These are phyloP conservation scores for Meiosimyza decipiens DNA, from an alignment of 2,888 invertebrate genomes.

Conservation along the genomic window DNA sequence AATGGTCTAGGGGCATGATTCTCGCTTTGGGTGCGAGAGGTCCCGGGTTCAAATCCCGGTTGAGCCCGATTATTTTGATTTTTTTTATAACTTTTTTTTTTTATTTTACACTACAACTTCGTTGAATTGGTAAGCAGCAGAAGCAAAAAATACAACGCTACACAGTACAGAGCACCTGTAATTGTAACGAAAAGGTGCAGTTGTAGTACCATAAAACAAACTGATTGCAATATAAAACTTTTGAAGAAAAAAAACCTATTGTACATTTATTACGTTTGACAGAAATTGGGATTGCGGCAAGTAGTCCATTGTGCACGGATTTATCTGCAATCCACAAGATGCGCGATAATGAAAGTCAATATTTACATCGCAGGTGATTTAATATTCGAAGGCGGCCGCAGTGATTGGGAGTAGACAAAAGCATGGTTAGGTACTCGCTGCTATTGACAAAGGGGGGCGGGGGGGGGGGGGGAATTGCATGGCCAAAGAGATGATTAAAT, in stretches of 20 bases:
- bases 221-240: too few species aligned
- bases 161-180: too few species aligned
- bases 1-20: slow-evolving; percentile 73
- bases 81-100: too few species aligned
- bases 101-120: too few species aligned
- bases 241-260: too few species aligned
- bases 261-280: too few species aligned
- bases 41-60: slow-evolving; percentile 74
- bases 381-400: slow-evolving; percentile 40
- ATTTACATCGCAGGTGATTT: slow-evolving; percentile 48
- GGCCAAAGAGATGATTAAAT: not conserved
- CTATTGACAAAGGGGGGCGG: not conserved
- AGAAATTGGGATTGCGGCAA: too few species aligned
- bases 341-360: slow-evolving; percentile 47
- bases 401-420: slow-evolving; percentile 43
- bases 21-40: slow-evolving; percentile 74
- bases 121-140: too few species aligned
- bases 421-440: not conserved
- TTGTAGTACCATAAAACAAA: too few species aligned
- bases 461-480: not conserved
- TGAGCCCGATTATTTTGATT: slow-evolving; percentile 64
- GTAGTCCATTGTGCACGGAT: not conserved
- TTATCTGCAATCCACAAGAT: slow-evolving; percentile 12
- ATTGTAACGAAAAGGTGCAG: too few species aligned
- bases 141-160: too few species aligned